Evolutionary conservation across 2,888 invertebrate species (phyloP).

Genomic region (Mactromeris polynyma): DNA sequence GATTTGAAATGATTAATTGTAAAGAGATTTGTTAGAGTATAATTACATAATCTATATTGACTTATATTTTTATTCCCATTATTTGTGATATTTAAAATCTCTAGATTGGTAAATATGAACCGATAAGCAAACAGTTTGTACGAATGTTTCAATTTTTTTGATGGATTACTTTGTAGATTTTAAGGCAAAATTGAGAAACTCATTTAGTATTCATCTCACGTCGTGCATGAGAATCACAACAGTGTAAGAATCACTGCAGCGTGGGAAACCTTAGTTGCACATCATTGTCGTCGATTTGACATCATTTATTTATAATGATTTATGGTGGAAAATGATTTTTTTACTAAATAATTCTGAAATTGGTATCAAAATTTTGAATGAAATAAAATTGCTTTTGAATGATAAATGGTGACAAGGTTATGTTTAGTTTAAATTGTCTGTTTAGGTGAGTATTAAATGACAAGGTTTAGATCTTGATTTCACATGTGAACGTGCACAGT

Average conservation of each 20-base stretch:
- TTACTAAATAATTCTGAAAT: neutral
- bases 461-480: neutral
- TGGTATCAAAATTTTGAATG: constrained; percentile 8
- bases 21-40: neutral
- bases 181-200: neutral
- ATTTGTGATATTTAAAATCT: neutral
- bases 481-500: neutral
- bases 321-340: neutral
- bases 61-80: neutral
- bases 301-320: neutral
- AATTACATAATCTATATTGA: neutral
- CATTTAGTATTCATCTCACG: neutral
- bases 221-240: neutral
- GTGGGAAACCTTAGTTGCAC: neutral
- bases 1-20: neutral
- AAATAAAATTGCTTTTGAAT: constrained; percentile 1
- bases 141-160: neutral
- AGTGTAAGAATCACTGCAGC: neutral
- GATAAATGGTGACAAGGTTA: neutral
- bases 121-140: neutral
- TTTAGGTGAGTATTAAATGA: neutral
- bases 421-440: neutral
- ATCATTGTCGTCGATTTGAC: neutral
- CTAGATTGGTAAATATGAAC: neutral
- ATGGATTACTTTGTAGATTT: neutral